Evolutionary conservation across 2,888 invertebrate species (phyloP).

Genomic region (Brachylomia viminalis): DNA sequence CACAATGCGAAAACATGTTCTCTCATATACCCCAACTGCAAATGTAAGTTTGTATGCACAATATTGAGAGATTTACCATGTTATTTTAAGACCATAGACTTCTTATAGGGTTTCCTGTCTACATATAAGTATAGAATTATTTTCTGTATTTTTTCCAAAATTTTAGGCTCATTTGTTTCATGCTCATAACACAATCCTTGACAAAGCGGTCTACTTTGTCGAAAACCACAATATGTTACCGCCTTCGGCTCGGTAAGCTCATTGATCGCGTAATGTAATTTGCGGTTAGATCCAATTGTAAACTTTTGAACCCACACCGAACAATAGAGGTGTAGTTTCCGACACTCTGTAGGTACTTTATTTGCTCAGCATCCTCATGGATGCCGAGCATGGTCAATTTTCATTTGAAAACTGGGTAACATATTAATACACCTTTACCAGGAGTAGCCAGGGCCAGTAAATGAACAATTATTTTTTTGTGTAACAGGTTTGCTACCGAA

Average conservation of each 20-base stretch:
- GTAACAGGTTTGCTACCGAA: neutral
- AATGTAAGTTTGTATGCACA: too few relatives aligned
- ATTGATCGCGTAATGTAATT: constrained; percentile 46
- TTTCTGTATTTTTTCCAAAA: too few relatives aligned
- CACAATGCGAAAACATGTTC: too few relatives aligned
- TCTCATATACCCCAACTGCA: too few relatives aligned
- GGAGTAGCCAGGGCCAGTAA: neutral
- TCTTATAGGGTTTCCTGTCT: too few relatives aligned
- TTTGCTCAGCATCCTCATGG: neutral
- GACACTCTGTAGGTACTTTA: constrained; percentile 12
- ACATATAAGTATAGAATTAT: too few relatives aligned
- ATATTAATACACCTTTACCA: neutral
- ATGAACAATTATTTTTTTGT: neutral
- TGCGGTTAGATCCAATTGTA: constrained; percentile 48
- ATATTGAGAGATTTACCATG: too few relatives aligned
- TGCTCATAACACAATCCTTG: constrained; percentile 5
- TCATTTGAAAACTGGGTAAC: neutral
- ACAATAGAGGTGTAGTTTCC: constrained; percentile 31
- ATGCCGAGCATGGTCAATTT: too few relatives aligned
- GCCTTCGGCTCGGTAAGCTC: constrained; percentile 40
- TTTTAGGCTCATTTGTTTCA: too few relatives aligned
- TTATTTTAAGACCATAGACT: too few relatives aligned
- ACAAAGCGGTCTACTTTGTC: constrained; percentile 15
- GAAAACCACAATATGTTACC: constrained; percentile 37
- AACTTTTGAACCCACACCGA: constrained; percentile 37